phyloP scores from a whole-genome alignment of 1,140 invertebrate species.

The Zaprionus kolodkinae region DNA sequence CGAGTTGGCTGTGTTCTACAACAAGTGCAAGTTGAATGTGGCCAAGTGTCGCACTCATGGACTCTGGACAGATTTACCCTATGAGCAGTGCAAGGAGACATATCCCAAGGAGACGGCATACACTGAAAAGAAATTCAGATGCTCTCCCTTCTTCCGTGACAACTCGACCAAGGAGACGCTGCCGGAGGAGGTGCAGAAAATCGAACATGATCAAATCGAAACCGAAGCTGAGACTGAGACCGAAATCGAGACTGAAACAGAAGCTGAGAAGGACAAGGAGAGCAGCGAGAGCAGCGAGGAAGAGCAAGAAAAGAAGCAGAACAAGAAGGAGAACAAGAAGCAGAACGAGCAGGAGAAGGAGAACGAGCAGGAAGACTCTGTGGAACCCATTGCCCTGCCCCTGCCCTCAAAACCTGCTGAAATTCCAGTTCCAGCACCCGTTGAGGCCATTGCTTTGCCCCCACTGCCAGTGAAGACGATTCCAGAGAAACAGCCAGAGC shows the following conservation, averaged over 20 bases:
- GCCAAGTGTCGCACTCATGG: conserved; percentile 80
- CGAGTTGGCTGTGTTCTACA: conserved; percentile 79
- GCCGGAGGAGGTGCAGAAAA: background rate
- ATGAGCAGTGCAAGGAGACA: conserved; percentile 62
- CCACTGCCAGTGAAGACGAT: conserved; percentile 55
- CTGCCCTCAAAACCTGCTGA: conserved; percentile 24
- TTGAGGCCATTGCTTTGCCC: conserved; percentile 55
- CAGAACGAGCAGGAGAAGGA: conserved; percentile 19
- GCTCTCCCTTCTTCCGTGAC: conserved; percentile 66
- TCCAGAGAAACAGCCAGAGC: background rate
- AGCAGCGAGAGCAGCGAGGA: conserved; percentile 64
- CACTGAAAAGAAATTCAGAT: conserved; percentile 71
- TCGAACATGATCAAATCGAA: background rate
- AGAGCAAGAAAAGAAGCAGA: conserved; percentile 28
- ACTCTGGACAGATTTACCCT: conserved; percentile 64
- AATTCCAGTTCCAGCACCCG: conserved; percentile 16
- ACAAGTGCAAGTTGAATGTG: conserved; percentile 74
- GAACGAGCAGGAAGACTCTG: background rate
- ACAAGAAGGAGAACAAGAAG: conserved; percentile 29
- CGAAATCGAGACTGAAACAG: background rate
- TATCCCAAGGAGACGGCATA: conserved; percentile 73
- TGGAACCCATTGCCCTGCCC: conserved; percentile 11
- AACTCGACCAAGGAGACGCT: conserved; percentile 20
- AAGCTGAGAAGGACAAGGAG: conserved; percentile 47
- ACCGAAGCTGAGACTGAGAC: background rate